Base-by-base conservation (phyloP, 2,888 invertebrate genomes). In the Mesochorus sp. region DNA sequence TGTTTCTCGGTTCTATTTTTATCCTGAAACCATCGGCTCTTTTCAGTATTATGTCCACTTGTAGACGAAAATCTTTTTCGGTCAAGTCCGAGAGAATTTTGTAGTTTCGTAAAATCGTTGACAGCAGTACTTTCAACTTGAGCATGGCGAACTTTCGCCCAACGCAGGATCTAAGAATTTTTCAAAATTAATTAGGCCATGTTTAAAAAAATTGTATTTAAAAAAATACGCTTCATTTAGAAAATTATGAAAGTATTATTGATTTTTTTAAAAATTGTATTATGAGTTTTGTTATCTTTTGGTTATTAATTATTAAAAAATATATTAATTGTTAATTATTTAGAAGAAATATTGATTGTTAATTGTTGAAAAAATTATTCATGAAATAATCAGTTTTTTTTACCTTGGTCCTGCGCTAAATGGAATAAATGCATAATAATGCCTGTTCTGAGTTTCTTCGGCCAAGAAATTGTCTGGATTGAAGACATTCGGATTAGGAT, bases 381-480 rank as follows among this genome's bases (percentile, higher is more conserved):
- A n/a, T n/a, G n/a, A n/a, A n/a, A n/a, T n/a, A n/a, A n/a, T n/a
- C 53, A 57, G 51, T 81, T 67, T 67, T 75, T 76, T 76, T 47
- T 62, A 86, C 88, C 96, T 94, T 3, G 96, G 96, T 39, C 96
- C 96, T 77, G 96, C 96, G 61, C 96, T 96, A 93, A 96, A 96
- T 8, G 96, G 96, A 64, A 96, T 94, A 86, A 94, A 96, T 2
- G 95, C 94, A 88, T 96, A 96, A 87, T 95, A 96, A 87, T 97
- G 96, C 76, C 97, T 94, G 84, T 94, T 94, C 57, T 95, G 94
- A 78, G 94, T 95, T 81, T 93, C 94, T 87, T 97, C 97, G 0
- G 96, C 95, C 80, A 96, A 92, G 92, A 97, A 97, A 88, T 97
- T 95, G 90, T 97, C 97, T 0, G 97, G 97, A 91, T 97, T 93